Evolutionary conservation across 2,888 invertebrate species (phyloP), one percentile per base, ranked within the genome.

Genomic region (Drosophila anomelani): DNA sequence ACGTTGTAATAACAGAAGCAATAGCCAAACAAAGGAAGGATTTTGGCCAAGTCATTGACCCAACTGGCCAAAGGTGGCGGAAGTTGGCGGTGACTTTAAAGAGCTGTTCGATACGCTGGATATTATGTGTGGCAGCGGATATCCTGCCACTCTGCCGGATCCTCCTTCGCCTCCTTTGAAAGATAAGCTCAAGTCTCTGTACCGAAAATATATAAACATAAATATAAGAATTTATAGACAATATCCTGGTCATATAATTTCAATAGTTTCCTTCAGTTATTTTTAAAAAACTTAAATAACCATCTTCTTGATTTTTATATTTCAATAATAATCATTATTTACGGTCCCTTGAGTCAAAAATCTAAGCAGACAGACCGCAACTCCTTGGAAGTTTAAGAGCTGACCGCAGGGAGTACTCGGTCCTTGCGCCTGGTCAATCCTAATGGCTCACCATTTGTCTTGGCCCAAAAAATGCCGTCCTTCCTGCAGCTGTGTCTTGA

Each of bases 401-500:
- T 51, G 49, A 51, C 32, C 32, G 20, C 49, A 32, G 49, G 13
- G 1, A 13, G 6, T 7, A 0, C 15, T n/a, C 7, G 10, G 26
- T n/a, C 20, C 23, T 26, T 43, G 61, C 13, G 64, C 17, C 44
- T 67, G 55, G 67, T 67, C 67, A 55, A 46, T 72, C 70, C 69
- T 72, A 88, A 88, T 83, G 81, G 77, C 58, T 47, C 81, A 69
- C 75, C 81, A 86, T 88, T 84, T 86, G 79, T 88, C 84, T 88
- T 84, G 57, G 83, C 80, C 80, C 80, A 20, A 51, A 34, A 36
- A 15, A 15, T 15, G 6, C 10, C 12, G 41, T 10, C 17, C 10
- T 70, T 77, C 56, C 78, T 60, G 76, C 83, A 83, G 82, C 74
- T 71, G 86, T 76, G 73, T 10, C 32, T 34, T 88, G 84, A 78